These are phyloP conservation scores for Nebria salina DNA, from an alignment of 2,888 invertebrate species.

Conservation along the genomic window DNA sequence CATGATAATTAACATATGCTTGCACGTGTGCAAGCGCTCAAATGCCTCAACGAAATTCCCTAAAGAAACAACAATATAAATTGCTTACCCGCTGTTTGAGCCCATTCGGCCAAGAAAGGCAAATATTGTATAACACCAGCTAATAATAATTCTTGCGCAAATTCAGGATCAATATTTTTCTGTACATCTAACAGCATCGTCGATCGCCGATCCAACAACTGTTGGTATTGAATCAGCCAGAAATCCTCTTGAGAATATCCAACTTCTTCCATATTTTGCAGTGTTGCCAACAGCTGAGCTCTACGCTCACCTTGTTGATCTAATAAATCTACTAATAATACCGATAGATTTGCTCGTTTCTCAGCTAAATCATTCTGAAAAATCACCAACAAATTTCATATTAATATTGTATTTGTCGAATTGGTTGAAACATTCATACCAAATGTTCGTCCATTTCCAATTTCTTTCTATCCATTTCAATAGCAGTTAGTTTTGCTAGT, in stretches of 20 bases:
- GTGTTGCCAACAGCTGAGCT: conserved; percentile 72
- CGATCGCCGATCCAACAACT: conserved; percentile 77
- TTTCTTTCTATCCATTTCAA: conserved; percentile 77
- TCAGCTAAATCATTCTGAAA: conserved; percentile 72
- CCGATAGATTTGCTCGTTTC: conserved; percentile 74
- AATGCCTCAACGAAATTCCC: too few species aligned
- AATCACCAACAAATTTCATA: conserved; percentile 20
- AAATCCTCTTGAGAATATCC: conserved; percentile 69
- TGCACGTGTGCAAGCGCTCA: neutral
- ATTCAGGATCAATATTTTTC: conserved; percentile 71
- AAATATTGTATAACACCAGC: conserved; percentile 80
- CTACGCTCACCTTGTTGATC: conserved; percentile 74
- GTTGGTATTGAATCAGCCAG: conserved; percentile 85
- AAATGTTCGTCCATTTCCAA: conserved; percentile 74
- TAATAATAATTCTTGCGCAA: conserved; percentile 75
- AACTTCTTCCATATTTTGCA: conserved; percentile 76
- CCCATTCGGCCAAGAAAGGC: conserved; percentile 74
- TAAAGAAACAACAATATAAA: neutral
- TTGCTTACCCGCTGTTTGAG: conserved; percentile 64
- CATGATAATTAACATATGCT: neutral
- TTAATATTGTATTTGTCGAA: conserved; percentile 4
- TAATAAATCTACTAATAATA: conserved; percentile 73
- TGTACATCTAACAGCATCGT: conserved; percentile 71
- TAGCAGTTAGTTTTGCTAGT: conserved; percentile 74
- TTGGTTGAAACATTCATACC: conserved; percentile 58